Evolutionary conservation across 1,140 invertebrate genomes (phyloP).

Genomic region (Drosophila jambulina): DNA sequence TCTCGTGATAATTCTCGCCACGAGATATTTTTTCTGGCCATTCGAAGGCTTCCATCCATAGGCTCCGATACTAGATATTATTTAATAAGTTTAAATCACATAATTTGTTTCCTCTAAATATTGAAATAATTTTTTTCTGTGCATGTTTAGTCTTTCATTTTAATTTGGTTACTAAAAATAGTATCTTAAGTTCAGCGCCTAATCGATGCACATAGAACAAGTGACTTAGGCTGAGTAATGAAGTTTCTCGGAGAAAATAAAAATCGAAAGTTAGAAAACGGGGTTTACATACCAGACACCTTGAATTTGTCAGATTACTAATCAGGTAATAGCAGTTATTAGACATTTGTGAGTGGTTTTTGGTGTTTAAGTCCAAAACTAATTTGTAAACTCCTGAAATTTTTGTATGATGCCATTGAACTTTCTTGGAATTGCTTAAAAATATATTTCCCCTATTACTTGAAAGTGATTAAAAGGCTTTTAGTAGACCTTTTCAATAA

Average conservation of each 20-base stretch:
- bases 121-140: background rate
- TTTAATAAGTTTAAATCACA: too few relatives aligned
- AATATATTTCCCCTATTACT: background rate
- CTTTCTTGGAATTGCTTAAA: background rate
- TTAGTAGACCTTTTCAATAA: background rate
- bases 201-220: background rate
- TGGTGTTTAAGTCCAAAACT: background rate
- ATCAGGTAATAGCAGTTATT: slow-evolving; percentile 6
- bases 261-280: background rate
- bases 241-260: background rate
- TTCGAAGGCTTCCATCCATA: too few relatives aligned
- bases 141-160: background rate
- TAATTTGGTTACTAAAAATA: slow-evolving; percentile 1
- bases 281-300: background rate
- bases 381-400: background rate
- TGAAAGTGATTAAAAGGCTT: background rate
- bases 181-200: background rate
- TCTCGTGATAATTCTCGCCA: background rate
- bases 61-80: background rate
- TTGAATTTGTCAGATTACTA: background rate
- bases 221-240: background rate
- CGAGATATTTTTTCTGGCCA: background rate
- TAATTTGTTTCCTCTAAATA: background rate
- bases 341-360: background rate
- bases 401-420: background rate